A percentile compares a stretch with the other conserved stretches of the same genome.
phyloP scores from a whole-genome alignment of 2,113 vertebrate species.

The Oncorhynchus masou region DNA sequence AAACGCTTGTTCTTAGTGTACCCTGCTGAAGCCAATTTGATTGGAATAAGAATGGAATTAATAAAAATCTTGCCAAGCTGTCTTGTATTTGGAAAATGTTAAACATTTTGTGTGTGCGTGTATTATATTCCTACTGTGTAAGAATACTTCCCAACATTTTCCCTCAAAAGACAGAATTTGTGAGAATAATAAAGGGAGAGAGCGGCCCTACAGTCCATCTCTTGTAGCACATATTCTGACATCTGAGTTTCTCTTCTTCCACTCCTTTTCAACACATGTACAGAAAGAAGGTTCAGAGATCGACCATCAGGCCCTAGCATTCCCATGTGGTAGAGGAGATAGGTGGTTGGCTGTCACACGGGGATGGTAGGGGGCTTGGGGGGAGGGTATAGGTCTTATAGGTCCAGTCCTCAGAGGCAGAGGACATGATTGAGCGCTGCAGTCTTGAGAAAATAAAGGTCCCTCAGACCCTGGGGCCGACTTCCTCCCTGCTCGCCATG shows the following conservation, averaged over 20 bases:
- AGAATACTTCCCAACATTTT: too few relatives aligned
- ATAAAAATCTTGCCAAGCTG: too few relatives aligned
- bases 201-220: too few relatives aligned
- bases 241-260: too few relatives aligned
- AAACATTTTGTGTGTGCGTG: neutral
- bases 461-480: conserved; percentile 43
- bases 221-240: too few relatives aligned
- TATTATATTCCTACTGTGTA: too few relatives aligned
- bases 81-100: too few relatives aligned
- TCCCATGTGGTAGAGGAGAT: conserved; percentile 11
- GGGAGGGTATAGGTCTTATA: conserved; percentile 15
- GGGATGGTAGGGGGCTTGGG: conserved; percentile 7
- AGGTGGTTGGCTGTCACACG: conserved; percentile 3
- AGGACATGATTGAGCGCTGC: conserved; percentile 52
- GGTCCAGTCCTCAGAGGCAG: conserved; percentile 41
- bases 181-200: too few relatives aligned
- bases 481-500: conserved; percentile 54
- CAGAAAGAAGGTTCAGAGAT: neutral
- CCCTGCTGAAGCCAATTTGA: too few relatives aligned
- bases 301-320: neutral
- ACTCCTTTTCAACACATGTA: neutral
- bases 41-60: too few relatives aligned
- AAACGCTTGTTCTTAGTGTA: too few relatives aligned
- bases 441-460: conserved; percentile 48
- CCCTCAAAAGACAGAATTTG: too few relatives aligned